Evolutionary conservation across 2,797 vertebrate genomes (phyloP).

Genomic region (Macropus fuliginosus): DNA sequence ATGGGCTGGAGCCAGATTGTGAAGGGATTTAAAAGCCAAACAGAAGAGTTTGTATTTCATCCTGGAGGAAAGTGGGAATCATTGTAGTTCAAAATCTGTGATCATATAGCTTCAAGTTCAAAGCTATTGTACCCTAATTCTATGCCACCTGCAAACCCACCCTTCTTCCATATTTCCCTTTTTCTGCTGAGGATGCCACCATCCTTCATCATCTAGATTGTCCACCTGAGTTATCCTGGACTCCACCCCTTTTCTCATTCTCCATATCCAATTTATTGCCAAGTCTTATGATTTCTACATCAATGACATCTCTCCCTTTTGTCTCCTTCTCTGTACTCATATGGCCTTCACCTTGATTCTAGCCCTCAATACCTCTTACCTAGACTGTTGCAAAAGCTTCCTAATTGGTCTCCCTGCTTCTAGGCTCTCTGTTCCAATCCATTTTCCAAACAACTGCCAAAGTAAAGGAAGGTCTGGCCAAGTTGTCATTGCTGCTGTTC

Average conservation of each 20-base stretch:
- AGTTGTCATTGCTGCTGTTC: not conserved
- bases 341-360: not conserved
- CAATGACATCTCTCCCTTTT: not conserved
- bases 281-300: not conserved
- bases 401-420: not conserved
- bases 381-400: not conserved
- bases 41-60: not conserved
- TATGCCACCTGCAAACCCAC: not conserved
- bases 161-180: not conserved
- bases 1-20: constrained; percentile 1
- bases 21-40: not conserved
- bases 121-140: not conserved
- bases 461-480: too few species aligned
- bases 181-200: not conserved
- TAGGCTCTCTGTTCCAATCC: not conserved
- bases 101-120: not conserved
- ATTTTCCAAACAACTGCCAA: not conserved
- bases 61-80: not conserved
- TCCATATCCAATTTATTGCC: not conserved
- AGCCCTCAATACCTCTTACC: not conserved
- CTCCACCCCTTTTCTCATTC: not conserved
- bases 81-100: not conserved
- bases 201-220: not conserved
- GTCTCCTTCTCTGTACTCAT: not conserved
- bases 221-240: not conserved